Base-by-base conservation (phyloP, 1,140 invertebrate genomes). In the Aricia agestis region DNA sequence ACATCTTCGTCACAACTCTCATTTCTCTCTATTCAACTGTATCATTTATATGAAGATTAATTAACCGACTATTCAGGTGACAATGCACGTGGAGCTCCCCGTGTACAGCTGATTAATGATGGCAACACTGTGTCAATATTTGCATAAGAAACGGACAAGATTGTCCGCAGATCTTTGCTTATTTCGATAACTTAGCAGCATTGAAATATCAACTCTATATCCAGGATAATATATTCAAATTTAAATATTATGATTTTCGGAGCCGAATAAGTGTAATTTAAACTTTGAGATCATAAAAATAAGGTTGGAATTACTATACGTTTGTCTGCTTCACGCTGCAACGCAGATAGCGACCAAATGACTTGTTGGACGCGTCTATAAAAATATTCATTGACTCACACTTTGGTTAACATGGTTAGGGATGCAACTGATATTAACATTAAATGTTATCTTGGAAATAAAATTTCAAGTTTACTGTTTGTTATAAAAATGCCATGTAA, bases 331-430 rank as follows among this genome's bases (percentile, higher is more conserved):
- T 31, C 71, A 70, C 69, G 78, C 75, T 69, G 73, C 75, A 75
- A 73, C 78, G 74, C 42, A 78, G 72, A 75, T 74, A 67, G 70
- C 72, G 59, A 66, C 42, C 68, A 71, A 78, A 74, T 76, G 79
- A 82, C 81, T 77, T 72, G 83, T 82, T 79, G 77, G 81, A 80
- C 81, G 78, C 79, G 82, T 86, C 87, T 83, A 86, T 89, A 91
- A 91, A 89, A 89, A 91, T 91, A 89, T 91, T 91, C 85, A 91
- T 89, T 88, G 79, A 76, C 80, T 89, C 76, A 84, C 80, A 85
- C 86, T 87, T 82, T 88, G 84, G 86, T 90, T 85, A 88, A 83
- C 81, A 86, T 84, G 81, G 78, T 78, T 77, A 86, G 76, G 85
- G 85, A 78, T 85, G 81, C 71, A 25, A 73, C 71, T 73, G 66